These are phyloP conservation scores for Cherax quadricarinatus DNA, from an alignment of 1,140 invertebrate genomes.

Conservation along the genomic window DNA sequence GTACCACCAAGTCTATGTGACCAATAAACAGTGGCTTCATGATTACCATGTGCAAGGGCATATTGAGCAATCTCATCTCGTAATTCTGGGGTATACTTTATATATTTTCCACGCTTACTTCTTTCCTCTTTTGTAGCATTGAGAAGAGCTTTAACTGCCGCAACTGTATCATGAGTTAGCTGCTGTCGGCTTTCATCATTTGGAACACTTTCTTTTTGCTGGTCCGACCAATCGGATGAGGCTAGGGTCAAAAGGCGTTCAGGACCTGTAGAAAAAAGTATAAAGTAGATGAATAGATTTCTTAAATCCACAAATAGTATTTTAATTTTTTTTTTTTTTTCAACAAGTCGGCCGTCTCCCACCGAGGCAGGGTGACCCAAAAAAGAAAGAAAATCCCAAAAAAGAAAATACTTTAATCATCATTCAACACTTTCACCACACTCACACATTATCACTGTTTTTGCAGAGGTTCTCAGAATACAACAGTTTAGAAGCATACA, in stretches of 20 bases:
- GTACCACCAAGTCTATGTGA: conserved; percentile 74
- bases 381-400: too few species aligned
- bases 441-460: too few species aligned
- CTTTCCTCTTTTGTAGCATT: conserved; percentile 75
- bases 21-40: conserved; percentile 72
- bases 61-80: conserved; percentile 76
- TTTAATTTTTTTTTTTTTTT: neutral
- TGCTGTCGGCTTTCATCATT: conserved; percentile 70
- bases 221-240: conserved; percentile 72
- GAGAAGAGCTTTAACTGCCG: conserved; percentile 75
- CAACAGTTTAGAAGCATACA: too few species aligned
- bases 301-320: neutral
- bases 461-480: too few species aligned
- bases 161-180: conserved; percentile 74
- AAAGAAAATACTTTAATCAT: too few species aligned
- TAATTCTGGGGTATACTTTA: conserved; percentile 76
- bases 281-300: conserved; percentile 10
- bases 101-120: conserved; percentile 76
- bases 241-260: conserved; percentile 69
- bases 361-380: too few species aligned
- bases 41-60: conserved; percentile 73
- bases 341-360: too few species aligned
- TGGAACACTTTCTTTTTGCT: conserved; percentile 63
- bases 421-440: too few species aligned
- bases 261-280: conserved; percentile 45